These are phyloP conservation scores for Hemaris fuciformis DNA, from an alignment of 2,888 invertebrate genomes.

Conservation along the genomic window DNA sequence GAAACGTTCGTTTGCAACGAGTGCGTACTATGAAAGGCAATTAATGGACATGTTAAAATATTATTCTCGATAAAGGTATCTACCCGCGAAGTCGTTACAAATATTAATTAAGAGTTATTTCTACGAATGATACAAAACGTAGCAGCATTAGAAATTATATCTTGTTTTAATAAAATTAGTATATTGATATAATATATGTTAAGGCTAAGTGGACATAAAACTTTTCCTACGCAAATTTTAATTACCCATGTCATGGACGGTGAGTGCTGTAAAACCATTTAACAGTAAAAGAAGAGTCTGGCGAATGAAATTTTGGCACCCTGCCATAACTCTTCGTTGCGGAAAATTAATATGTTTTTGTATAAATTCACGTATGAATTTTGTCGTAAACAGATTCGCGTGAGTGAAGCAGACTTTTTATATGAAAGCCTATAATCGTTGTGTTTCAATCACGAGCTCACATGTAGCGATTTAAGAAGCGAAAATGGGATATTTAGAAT, in stretches of 20 bases:
- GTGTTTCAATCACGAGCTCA: no score
- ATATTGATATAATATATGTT: no score
- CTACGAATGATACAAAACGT: no score
- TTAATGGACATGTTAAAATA: not conserved
- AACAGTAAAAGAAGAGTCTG: not conserved
- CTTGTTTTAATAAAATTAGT: no score
- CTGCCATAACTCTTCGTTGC: not conserved
- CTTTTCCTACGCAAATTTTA: not conserved
- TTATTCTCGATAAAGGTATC: not conserved
- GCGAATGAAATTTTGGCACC: not conserved
- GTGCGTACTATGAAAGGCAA: not conserved
- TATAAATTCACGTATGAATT: no score
- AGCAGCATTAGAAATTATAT: no score
- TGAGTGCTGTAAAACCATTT: not conserved
- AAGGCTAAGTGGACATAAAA: not conserved
- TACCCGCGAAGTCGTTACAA: not conserved
- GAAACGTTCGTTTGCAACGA: not conserved
- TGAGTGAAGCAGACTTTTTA: no score
- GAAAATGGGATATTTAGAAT: no score
- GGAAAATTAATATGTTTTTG: not conserved
- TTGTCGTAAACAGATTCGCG: no score
- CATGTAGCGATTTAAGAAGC: no score
- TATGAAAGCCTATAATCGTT: no score
- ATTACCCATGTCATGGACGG: not conserved
- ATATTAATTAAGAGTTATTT: not conserved